Base-by-base conservation (phyloP, 2,797 vertebrate genomes). In the Amphiprion clarkii region DNA sequence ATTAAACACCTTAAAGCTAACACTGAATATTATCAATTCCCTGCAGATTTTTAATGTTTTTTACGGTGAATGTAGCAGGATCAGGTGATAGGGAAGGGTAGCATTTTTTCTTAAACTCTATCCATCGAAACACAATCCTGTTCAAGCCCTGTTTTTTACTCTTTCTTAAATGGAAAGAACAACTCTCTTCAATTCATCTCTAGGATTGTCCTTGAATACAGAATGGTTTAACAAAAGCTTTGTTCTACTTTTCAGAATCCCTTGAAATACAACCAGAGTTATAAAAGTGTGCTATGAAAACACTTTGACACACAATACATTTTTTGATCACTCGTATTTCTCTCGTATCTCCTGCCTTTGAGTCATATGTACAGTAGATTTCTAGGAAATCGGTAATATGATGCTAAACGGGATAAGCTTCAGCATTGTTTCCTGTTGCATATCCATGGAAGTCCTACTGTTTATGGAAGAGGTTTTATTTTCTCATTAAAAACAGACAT, bases 1-100 rank as follows among this genome's bases (percentile, higher is more conserved):
- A 84, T 92, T 88, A 88, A 78, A 49, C 67, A 69, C 76, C 78
- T 77, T 52, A 81, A 65, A 81, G 70, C 64, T 63, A 79, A 74
- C 67, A 49, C 48, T 85, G 77, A 92, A 92, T 89, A 90, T 83
- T 82, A 92, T 91, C 81, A 64, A 64, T 86, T 75, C 73, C 79
- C 63, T 74, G 71, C 87, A 90, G 84, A 86, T 85, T 82, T 75
- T 4, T 17, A 6, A 6, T 7, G 9, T 8, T 7, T 64, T 54
- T 49, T 55, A 57, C 21, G 0, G 3, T 57, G 33, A 46, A 31
- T 70, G 27, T 48, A 21, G 42, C 58, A 40, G 52, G 33, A 77
- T 75, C 46, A 62, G 59, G 65, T 62, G 60, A 60, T 25, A 59
- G 62, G 29, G 12, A 59, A 33, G 29, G 33, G 3, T 3, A n/a